These are phyloP conservation scores for Smittia aterrima DNA, from an alignment of 2,888 invertebrate species.

Conservation along the genomic window DNA sequence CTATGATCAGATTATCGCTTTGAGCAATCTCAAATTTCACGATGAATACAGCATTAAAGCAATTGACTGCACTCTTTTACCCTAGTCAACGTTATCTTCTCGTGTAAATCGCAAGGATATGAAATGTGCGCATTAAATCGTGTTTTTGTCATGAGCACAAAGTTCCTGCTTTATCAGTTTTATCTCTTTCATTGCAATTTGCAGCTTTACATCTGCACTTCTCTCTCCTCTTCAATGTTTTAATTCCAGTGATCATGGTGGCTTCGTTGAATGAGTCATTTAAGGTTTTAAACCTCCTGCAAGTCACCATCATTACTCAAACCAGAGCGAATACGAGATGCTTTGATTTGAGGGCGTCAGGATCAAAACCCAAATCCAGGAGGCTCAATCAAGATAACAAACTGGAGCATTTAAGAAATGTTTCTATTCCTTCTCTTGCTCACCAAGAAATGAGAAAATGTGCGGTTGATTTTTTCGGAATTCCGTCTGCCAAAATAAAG, in stretches of 20 bases:
- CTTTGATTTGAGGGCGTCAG: slow-evolving; percentile 30
- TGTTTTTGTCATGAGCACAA: slow-evolving; percentile 14
- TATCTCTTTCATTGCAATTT: slow-evolving; percentile 19
- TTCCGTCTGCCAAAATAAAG: slow-evolving; percentile 13
- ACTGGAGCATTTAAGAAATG: slow-evolving; percentile 13
- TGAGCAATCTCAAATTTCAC: not conserved
- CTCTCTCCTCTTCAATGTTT: slow-evolving; percentile 24
- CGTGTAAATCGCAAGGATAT: slow-evolving; percentile 11
- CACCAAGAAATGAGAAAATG: not conserved
- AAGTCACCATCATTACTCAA: slow-evolving; percentile 23
- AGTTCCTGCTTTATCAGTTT: slow-evolving; percentile 23
- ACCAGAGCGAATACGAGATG: not conserved
- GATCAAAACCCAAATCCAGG: not conserved
- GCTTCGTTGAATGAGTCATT: slow-evolving; percentile 14
- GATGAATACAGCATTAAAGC: slow-evolving; percentile 9
- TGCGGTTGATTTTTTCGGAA: slow-evolving; percentile 4
- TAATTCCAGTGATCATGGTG: slow-evolving; percentile 8
- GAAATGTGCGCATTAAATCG: slow-evolving; percentile 13
- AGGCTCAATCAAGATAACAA: slow-evolving; percentile 21
- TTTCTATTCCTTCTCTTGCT: slow-evolving; percentile 1
- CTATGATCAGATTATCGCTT: not conserved
- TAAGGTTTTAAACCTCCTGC: not conserved
- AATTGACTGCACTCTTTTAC: slow-evolving; percentile 13
- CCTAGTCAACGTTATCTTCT: slow-evolving; percentile 4
- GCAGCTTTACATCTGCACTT: slow-evolving; percentile 18